These are phyloP conservation scores for Halcyon smyrnensis DNA, from an alignment of 2,797 vertebrate species.

Conservation along the genomic window DNA sequence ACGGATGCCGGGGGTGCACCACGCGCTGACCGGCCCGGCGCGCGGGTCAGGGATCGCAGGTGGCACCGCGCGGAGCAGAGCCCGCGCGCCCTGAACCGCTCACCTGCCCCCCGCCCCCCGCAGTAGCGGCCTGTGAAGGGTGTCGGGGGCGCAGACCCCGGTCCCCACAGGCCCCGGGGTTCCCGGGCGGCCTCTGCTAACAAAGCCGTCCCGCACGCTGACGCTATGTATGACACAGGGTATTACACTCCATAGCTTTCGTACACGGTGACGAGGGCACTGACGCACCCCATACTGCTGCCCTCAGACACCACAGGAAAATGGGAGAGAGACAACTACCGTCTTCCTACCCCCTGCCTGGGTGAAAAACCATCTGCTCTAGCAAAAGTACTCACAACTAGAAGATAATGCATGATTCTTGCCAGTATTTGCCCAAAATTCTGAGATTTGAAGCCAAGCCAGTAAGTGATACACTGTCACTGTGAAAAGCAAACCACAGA, in stretches of 20 bases:
- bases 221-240: not conserved
- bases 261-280: fast-evolving
- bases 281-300: fast-evolving
- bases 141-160: too few species aligned
- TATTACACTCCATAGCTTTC: not conserved
- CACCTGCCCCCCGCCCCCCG: too few species aligned
- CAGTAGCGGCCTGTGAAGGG: too few species aligned
- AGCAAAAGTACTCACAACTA: not conserved
- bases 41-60: not conserved
- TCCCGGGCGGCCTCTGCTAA: too few species aligned
- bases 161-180: not conserved
- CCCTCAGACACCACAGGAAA: not conserved
- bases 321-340: too few species aligned
- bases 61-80: not conserved
- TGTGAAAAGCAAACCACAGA: not conserved
- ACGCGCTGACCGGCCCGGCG: not conserved
- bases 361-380: not conserved
- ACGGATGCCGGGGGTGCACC: not conserved
- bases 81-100: too few species aligned
- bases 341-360: not conserved
- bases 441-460: not conserved
- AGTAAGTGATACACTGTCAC: too few species aligned
- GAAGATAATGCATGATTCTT: not conserved
- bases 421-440: not conserved
- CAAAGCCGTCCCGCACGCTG: not conserved